Evolutionary conservation across 2,888 invertebrate genomes (phyloP), one percentile per base, ranked within the genome.

Genomic region (Limnephilus rhombicus): DNA sequence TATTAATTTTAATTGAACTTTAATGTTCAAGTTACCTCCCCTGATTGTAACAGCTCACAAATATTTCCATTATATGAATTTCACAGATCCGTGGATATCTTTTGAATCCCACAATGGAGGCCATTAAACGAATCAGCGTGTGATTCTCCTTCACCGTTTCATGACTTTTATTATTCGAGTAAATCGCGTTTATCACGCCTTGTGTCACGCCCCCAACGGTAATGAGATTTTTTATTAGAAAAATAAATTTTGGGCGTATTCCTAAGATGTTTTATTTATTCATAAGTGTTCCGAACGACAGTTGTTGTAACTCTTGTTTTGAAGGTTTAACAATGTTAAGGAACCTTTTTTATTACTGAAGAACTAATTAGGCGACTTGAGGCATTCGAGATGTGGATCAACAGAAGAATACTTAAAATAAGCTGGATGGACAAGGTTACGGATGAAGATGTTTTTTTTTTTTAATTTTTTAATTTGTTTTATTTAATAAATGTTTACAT

Each of bases 101-200:
- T 83, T 37, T 37, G 24, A 68, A n/a, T 7, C 24, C 83, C 37
- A 83, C 34, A 83, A 83, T 37, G 83, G 83, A 18, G 83, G 24
- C 83, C 83, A 83, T 83, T 83, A 83, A 83, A 41, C 18, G 83
- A 83, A 37, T 83, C 24, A 41, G 37, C 83, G 37, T 41, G 24
- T 37, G 83, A 83, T 83, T 41, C 37, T 83, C 2, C 31, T 41
- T 9, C 24, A 18, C 68, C 37, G 37, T 83, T 83, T 41, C 12
- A 13, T 5, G 82, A 24, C 83, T 31, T 83, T 83, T 83, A 83
- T 83, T 83, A 83, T 37, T 83, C 83, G 24, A 83, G 31, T 83
- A 83, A 83, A 83, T 34, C 83, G 83, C 24, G 41, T 83, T 83
- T 83, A 37, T 83, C 31, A 15, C 37, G 83, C 37, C 34, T 3